phyloP scores from a whole-genome alignment of 1,140 invertebrate genomes.

The Ostrea denselamellosa region DNA sequence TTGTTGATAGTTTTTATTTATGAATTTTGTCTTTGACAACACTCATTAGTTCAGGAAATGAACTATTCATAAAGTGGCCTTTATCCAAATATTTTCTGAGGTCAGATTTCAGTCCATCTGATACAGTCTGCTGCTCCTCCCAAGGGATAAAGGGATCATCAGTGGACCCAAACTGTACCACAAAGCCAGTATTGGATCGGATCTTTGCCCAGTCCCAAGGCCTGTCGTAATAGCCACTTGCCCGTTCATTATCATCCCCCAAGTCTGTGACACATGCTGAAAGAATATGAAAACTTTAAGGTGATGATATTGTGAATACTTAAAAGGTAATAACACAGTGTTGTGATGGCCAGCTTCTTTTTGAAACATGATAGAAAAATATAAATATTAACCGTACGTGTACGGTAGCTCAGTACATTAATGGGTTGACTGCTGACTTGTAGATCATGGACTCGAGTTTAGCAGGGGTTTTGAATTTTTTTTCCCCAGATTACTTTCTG shows the following conservation, averaged over 20 bases:
- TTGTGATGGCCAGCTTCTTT: too few relatives aligned
- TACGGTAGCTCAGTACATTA: too few relatives aligned
- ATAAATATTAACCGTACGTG: too few relatives aligned
- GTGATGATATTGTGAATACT: too few relatives aligned
- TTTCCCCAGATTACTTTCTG: too few relatives aligned
- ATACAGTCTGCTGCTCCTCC: conserved; percentile 70
- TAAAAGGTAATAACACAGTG: too few relatives aligned
- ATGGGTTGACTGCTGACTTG: too few relatives aligned
- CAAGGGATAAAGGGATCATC: conserved; percentile 75
- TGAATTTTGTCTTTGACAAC: conserved; percentile 60
- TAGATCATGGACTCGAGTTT: too few relatives aligned
- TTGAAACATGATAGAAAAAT: too few relatives aligned
- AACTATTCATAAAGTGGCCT: conserved; percentile 73
- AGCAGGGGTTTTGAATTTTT: too few relatives aligned
- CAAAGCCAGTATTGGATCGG: conserved; percentile 62
- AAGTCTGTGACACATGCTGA: conserved; percentile 74
- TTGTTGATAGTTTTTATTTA: not conserved
- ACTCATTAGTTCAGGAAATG: conserved; percentile 72
- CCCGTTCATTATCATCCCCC: conserved; percentile 69
- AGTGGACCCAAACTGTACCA: conserved; percentile 75
- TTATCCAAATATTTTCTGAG: conserved; percentile 67
- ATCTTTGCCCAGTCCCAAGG: conserved; percentile 75
- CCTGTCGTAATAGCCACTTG: conserved; percentile 73
- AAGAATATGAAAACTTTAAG: not conserved
- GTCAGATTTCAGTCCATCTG: conserved; percentile 63